Percentiles rank a stretch among this genome's conserved stretches.
Evolutionary conservation across 2,113 vertebrate genomes (phyloP).

Genomic region (Toxotes chatareus): DNA sequence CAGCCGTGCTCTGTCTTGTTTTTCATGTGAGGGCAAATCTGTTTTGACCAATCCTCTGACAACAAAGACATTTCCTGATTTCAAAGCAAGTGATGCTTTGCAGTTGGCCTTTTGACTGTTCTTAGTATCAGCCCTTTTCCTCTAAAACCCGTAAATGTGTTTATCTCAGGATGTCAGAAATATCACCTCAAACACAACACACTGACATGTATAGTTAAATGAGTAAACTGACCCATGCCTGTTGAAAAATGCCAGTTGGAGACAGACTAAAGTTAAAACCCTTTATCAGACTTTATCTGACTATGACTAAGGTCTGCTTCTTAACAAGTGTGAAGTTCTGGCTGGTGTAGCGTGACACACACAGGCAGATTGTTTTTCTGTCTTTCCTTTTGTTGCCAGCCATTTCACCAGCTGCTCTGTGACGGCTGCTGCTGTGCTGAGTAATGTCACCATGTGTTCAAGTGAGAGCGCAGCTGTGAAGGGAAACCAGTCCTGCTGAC

Average conservation of each 20-base stretch:
- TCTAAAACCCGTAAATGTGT: neutral
- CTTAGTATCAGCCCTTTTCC: neutral
- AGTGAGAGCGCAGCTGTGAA: slow-evolving; percentile 54
- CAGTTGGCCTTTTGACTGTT: neutral
- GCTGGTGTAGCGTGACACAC: slow-evolving; percentile 7
- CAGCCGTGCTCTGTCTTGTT: slow-evolving; percentile 5
- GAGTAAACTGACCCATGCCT: neutral
- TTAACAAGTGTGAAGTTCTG: neutral
- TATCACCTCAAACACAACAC: neutral
- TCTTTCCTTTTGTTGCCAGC: slow-evolving; percentile 38
- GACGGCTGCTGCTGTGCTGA: slow-evolving; percentile 64
- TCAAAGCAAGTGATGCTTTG: neutral
- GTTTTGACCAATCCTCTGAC: neutral
- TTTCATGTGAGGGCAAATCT: slow-evolving; percentile 25
- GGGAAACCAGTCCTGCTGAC: slow-evolving; percentile 56
- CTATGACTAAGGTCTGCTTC: neutral
- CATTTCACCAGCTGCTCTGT: slow-evolving; percentile 59
- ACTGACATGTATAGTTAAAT: neutral
- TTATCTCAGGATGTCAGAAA: neutral
- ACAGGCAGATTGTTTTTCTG: slow-evolving; percentile 31
- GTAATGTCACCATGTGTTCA: slow-evolving; percentile 69
- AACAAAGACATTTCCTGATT: neutral
- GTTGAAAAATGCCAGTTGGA: neutral
- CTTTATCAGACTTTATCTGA: neutral
- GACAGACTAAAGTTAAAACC: neutral